These are phyloP conservation scores for Synchiropus splendidus DNA, from an alignment of 2,113 vertebrate species.

Conservation along the genomic window DNA sequence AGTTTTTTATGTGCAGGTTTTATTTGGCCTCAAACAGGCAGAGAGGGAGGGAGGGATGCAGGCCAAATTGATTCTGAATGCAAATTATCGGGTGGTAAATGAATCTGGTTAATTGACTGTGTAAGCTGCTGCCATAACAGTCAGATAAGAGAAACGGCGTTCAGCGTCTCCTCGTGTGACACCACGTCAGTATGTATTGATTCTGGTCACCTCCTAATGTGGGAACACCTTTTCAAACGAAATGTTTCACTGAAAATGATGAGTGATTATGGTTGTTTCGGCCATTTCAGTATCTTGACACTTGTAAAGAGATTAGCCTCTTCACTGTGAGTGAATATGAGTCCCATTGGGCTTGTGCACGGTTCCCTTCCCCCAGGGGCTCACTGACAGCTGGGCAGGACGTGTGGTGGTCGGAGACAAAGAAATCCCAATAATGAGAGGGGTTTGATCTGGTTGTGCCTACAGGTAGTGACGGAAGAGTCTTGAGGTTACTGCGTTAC, in stretches of 20 bases:
- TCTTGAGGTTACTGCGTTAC: constrained; percentile 16
- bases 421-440: constrained; percentile 23
- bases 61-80: constrained; percentile 62
- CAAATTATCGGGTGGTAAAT: constrained; percentile 60
- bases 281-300: constrained; percentile 33
- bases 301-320: constrained; percentile 49
- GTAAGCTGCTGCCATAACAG: constrained; percentile 44
- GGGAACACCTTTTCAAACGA: constrained; percentile 36
- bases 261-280: constrained; percentile 34
- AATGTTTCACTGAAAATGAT: constrained; percentile 29
- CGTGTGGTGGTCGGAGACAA: constrained; percentile 13
- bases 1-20: constrained; percentile 27
- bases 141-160: constrained; percentile 32
- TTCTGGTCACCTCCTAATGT: constrained; percentile 31
- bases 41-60: constrained; percentile 34
- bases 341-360: constrained; percentile 21
- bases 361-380: constrained; percentile 6
- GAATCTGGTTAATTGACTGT: constrained; percentile 66
- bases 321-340: constrained; percentile 10
- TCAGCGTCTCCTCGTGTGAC: constrained; percentile 14
- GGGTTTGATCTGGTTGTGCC: constrained; percentile 9
- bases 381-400: constrained; percentile 14
- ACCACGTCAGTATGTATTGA: constrained; percentile 52
- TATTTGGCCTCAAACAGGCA: constrained; percentile 54
- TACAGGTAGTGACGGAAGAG: constrained; percentile 7